Evolutionary conservation across 2,797 vertebrate species (phyloP), one percentile per base, ranked within the genome.

Genomic region (Macropus fuliginosus): DNA sequence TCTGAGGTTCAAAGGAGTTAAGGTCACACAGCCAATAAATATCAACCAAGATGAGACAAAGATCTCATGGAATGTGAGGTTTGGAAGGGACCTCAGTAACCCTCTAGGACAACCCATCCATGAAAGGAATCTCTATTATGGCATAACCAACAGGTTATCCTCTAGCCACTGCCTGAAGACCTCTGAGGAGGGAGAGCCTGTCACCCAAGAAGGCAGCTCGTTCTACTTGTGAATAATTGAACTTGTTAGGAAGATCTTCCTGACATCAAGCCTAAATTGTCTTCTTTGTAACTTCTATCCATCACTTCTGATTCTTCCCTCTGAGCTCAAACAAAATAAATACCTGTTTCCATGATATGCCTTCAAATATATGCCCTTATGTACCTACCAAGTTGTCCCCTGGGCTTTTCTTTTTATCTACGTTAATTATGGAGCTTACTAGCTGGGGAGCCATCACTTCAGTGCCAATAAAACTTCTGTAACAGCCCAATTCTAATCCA

Each of bases 401-500:
- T 87, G 46, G 21, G 8, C 40, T 11, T 4, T 87, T 50, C 9
- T 0, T 50, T 24, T 87, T 87, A 87, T 46, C 40, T 50, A 50
- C 21, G 4, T 46, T 27, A 87, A 50, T 46, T 55, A 92, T 96
- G 46, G 62, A 10, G 40, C 56, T 92, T 96, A 56, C 50, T n/a
- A 92, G 46, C 91, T 46, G 16, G 8, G n/a, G 54, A 81, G 90
- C 31, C 31, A 92, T 74, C 40, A 10, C 16, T 95, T 27, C n/a
- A 92, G 95, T 92, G 52, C 92, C 62, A 96, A 92, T 90, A 52
- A 46, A 54, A 96, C 40, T 74, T 57, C 94, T 13, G 56, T 62
- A 92, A 40, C 21, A 66, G 27, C 52, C 6, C n/a, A 34, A 2
- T 34, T 54, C 28, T 87, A 40, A 21, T 57, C 24, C 2, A 54